Base-by-base conservation (phyloP, 2,888 invertebrate species). In the Sinopyrophorus schimmeli region DNA sequence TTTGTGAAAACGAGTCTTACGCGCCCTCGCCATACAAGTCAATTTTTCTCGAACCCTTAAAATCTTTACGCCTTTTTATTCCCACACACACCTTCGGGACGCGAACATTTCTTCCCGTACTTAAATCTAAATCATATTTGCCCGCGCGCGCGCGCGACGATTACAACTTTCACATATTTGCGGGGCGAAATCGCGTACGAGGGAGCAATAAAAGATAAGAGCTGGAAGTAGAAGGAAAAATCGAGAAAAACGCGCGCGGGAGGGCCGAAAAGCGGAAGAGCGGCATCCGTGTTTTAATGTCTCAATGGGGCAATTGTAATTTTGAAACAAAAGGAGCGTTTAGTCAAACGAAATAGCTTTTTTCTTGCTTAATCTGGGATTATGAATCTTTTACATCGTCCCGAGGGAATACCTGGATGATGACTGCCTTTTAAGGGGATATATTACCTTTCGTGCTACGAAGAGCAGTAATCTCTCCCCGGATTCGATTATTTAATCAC, bases 381-480 rank as follows among this genome's bases (percentile, higher is more conserved):
- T 71, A 71, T 71, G 70, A 71, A 69, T 71, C 69, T 71, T 70
- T 69, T 68, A 69, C 65, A 55, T 62, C 56, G 58, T 66, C 70
- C 65, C 63, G 37, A 38, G 62, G 67, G 70, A 63, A 69, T 69
- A 69, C 68, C 69, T 68, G 67, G 65, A 65, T 65, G 68, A 67
- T 60, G 61, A 62, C 62, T 60, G 56, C 54, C 41, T 50, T 58
- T 55, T 53, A 60, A 55, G 57, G 62, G 65, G 61, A 61, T 54
- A 58, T 62, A 62, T 65, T 66, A 59, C 62, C 58, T 62, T 62
- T 59, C 61, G 59, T 64, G 53, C 40, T 40, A 37, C 34, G 39
- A 27, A 34, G 28, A 53, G 31, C 38, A 35, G 42, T 47, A 47
- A 43, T 48, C 37, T 43, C 37, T 44, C 44, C 35, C 48, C 30